Conservation (phyloP, 1,140 invertebrate genomes). For the Lasioglossum albipes region DNA sequence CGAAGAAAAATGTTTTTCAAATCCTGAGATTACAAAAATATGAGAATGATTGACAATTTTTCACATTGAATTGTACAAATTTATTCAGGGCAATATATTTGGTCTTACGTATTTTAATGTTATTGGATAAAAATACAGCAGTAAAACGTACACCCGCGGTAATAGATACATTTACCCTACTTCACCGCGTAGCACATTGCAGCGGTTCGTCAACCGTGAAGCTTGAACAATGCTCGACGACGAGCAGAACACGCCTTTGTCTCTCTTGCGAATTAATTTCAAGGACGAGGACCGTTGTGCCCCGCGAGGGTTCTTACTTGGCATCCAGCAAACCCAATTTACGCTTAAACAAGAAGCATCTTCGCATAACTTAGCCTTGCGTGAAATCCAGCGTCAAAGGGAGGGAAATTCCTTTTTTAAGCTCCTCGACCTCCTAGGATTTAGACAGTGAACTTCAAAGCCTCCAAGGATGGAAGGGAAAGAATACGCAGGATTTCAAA, state of each 20-base stretch:
- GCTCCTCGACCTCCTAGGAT: constrained; percentile 30
- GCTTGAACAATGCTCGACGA: constrained; percentile 39
- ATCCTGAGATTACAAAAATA: too few species aligned
- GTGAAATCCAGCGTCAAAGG: constrained; percentile 75
- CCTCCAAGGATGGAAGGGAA: neutral
- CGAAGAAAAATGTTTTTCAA: too few species aligned
- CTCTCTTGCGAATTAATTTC: constrained; percentile 61
- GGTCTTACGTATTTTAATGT: too few species aligned
- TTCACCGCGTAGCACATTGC: constrained; percentile 18
- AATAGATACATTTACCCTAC: constrained; percentile 15
- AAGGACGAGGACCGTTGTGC: constrained; percentile 56
- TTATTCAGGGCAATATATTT: too few species aligned
- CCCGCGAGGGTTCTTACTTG: constrained; percentile 49
- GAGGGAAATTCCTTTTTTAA: constrained; percentile 57
- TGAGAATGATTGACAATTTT: too few species aligned
- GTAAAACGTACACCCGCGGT: too few species aligned
- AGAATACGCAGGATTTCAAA: neutral
- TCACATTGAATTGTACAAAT: too few species aligned
- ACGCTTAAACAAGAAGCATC: constrained; percentile 72
- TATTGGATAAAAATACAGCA: too few species aligned
- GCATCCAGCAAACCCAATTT: constrained; percentile 64
- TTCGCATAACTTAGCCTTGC: constrained; percentile 75
- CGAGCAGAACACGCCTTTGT: constrained; percentile 40
- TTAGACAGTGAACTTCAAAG: constrained; percentile 49
- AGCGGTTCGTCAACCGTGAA: constrained; percentile 45